Base-by-base conservation (phyloP, 2,888 invertebrate genomes). In the Cerastoderma edule region DNA sequence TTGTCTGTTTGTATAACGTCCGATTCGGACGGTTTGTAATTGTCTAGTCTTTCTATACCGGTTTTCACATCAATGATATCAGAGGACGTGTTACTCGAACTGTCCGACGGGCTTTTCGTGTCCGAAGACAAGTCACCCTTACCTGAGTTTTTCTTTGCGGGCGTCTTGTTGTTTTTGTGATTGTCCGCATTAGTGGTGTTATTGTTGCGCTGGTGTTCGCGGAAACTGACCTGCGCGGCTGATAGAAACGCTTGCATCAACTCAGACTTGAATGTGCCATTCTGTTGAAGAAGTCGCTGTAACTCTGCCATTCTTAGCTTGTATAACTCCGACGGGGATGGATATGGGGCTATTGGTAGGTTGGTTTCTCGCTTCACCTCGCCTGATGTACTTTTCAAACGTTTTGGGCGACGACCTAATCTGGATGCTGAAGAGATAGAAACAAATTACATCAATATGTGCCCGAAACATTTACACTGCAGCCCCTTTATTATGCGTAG, bases 401-500 rank as follows among this genome's bases (percentile, higher is more conserved):
- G 85, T 75, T 93, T 93, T 48, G 92, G 92, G 54, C 93, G 75
- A 54, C 92, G 85, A n/a, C 92, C 93, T 30, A 93, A 86, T 69
- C 93, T 84, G 30, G 93, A 93, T n/a, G 92, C 92, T 92, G 85
- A 48, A 87, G 85, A 35, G 10, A n/a, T n/a, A 4, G 16, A 32
- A 32, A 30, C 19, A 16, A 57, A 33, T 10, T 39, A 39, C 16
- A n/a, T n/a, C n/a, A n/a, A n/a, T n/a, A n/a, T n/a, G n/a, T n/a
- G n/a, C n/a, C n/a, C n/a, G n/a, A n/a, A n/a, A n/a, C n/a, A n/a
- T n/a, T n/a, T n/a, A n/a, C n/a, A n/a, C n/a, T n/a, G n/a, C n/a
- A n/a, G n/a, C n/a, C n/a, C n/a, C n/a, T n/a, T n/a, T n/a, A n/a
- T n/a, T n/a, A n/a, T n/a, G n/a, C n/a, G n/a, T n/a, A n/a, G n/a